Base-by-base conservation (phyloP, 1,140 invertebrate genomes). In the Antheraea pernyi region DNA sequence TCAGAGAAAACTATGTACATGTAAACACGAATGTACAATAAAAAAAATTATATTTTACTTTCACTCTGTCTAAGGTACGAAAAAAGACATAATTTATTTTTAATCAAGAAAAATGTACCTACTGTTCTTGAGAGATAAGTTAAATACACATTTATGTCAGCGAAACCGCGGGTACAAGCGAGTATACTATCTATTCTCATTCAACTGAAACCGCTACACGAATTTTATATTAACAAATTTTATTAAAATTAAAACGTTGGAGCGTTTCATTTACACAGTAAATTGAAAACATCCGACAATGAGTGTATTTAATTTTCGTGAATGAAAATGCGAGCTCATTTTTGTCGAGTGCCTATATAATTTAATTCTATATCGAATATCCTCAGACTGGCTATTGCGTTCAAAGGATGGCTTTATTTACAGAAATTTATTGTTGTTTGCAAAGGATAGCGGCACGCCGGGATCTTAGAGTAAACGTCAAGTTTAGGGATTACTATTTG, bases 371-470 rank as follows among this genome's bases (percentile, higher is more conserved):
- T 53, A 53, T 53, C 46, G 46, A 53, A 53, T 53, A 53, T 53
- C 46, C 46, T 53, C 5, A 16, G 16, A 53, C 7, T 1, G 46
- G 59, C 11, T 19, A 11, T 61, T 22, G 19, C 19, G 19, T 61
- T 61, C 59, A 61, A 36, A 19, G 59, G 19, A 61, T 16, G 59
- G 10, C 59, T 61, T 61, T 61, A 61, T 61, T 61, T 61, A 61
- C 59, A 61, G 16, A 61, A 19, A 61, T 61, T 61, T 61, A 61
- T 61, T 61, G 30, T 61, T 22, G 59, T 61, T 61, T 61, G 19
- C 59, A 22, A 8, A 22, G 59, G 59, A 61, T 36, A 22, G 2
- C 46, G 46, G 46, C 46, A 10, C 16, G 59, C 19, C 13, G 59
- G 59, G 10, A 61, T 22, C 59, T 36, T 36, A 61, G 8, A 61